Evolutionary conservation across 1,140 invertebrate species (phyloP).

Genomic region (Anastrepha ludens): DNA sequence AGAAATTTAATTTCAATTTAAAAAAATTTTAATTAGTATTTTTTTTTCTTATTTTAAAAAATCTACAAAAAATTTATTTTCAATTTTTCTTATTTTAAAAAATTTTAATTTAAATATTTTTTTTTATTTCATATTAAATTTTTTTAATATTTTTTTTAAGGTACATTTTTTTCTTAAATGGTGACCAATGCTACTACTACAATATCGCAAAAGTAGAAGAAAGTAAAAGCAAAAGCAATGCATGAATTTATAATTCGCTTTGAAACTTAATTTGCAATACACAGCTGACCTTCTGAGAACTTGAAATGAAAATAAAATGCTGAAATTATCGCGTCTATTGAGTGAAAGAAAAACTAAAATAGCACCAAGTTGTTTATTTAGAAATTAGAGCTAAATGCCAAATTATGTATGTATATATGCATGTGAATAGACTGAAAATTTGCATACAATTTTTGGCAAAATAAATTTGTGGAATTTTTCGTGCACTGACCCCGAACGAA

Average conservation of each 20-base stretch:
- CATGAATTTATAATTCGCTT: neutral
- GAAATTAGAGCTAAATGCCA: neutral
- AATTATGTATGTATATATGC: too few relatives aligned
- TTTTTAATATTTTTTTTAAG: too few relatives aligned
- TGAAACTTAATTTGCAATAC: neutral
- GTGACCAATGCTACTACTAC: too few relatives aligned
- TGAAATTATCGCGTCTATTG: neutral
- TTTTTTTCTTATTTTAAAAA: too few relatives aligned
- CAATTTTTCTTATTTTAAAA: too few relatives aligned
- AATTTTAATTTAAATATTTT: too few relatives aligned
- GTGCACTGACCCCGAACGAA: neutral
- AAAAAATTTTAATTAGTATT: too few relatives aligned
- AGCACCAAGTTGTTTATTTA: neutral
- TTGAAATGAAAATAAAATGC: neutral
- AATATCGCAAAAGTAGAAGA: neutral
- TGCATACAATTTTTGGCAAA: neutral
- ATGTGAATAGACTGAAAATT: neutral
- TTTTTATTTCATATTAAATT: too few relatives aligned
- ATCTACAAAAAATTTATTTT: too few relatives aligned
- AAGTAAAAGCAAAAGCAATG: neutral
- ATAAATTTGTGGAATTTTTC: neutral
- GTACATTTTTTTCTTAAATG: neutral
- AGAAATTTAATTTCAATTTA: too few relatives aligned
- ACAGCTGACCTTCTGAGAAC: conserved; percentile 16
- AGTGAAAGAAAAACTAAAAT: neutral